Evolutionary conservation across 1,140 invertebrate genomes (phyloP).

Genomic region (Atopsyche davidsoni): DNA sequence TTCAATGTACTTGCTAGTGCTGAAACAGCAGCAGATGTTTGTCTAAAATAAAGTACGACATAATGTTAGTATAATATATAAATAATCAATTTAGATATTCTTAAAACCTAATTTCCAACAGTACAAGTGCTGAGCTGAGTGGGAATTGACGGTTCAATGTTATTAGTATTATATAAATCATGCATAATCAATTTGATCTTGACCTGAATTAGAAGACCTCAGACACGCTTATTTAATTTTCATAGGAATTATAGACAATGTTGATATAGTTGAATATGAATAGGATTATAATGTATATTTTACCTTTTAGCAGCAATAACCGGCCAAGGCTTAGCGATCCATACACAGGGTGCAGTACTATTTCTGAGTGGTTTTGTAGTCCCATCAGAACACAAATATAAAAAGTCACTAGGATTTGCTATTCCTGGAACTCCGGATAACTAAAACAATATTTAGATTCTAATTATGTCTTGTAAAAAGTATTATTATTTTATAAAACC

Average conservation of each 20-base stretch:
- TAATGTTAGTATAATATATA: background rate
- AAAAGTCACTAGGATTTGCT: constrained; percentile 50
- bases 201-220: too few species aligned
- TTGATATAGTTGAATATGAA: too few species aligned
- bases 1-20: constrained; percentile 7
- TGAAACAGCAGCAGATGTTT: constrained; percentile 21
- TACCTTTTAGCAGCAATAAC: constrained; percentile 58
- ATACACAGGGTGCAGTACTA: constrained; percentile 58
- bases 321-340: constrained; percentile 73
- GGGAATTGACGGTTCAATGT: too few species aligned
- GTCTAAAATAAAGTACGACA: constrained; percentile 13
- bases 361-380: constrained; percentile 53
- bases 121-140: too few species aligned
- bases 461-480: too few species aligned
- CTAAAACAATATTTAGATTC: constrained; percentile 28
- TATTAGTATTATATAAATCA: too few species aligned
- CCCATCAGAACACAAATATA: constrained; percentile 77
- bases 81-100: constrained; percentile 39
- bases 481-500: too few species aligned
- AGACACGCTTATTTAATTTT: too few species aligned
- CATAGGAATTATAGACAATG: too few species aligned
- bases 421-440: constrained; percentile 34
- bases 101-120: too few species aligned
- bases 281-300: too few species aligned
- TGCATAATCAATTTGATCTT: too few species aligned